Evolutionary conservation across 2,888 invertebrate species (phyloP).

Genomic region (Trissonchulus latispiculum): DNA sequence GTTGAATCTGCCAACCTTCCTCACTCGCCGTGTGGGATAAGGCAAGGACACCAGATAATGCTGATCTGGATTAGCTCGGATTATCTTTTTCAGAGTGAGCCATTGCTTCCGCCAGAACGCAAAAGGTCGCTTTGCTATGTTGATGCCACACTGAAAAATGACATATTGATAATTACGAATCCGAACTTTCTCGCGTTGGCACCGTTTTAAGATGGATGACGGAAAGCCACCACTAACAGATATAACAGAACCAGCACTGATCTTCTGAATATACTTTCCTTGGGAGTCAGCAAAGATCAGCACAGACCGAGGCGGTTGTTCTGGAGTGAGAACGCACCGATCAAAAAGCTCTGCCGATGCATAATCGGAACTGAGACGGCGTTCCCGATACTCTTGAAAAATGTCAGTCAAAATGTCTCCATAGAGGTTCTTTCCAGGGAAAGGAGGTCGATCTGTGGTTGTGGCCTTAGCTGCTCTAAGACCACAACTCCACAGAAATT

Average conservation of each 20-base stretch:
- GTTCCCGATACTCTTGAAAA: background rate
- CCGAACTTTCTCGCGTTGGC: background rate
- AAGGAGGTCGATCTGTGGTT: background rate
- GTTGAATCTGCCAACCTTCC: background rate
- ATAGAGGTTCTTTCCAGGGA: background rate
- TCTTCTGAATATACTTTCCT: background rate
- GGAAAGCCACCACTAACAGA: background rate
- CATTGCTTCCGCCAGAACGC: background rate
- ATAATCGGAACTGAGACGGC: background rate
- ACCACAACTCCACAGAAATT: background rate
- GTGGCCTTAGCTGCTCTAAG: background rate
- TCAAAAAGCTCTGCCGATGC: background rate
- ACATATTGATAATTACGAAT: background rate
- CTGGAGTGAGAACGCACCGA: background rate
- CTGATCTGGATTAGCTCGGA: background rate
- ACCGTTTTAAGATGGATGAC: background rate
- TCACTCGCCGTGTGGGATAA: background rate
- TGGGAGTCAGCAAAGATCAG: background rate
- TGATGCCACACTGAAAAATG: background rate
- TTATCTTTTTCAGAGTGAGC: background rate
- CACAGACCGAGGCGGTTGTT: background rate
- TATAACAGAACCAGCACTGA: background rate
- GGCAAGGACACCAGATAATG: background rate
- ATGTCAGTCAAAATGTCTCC: background rate
- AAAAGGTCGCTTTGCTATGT: background rate